Evolutionary conservation across 1,140 invertebrate genomes (phyloP).

Genomic region (Atopsyche davidsoni): DNA sequence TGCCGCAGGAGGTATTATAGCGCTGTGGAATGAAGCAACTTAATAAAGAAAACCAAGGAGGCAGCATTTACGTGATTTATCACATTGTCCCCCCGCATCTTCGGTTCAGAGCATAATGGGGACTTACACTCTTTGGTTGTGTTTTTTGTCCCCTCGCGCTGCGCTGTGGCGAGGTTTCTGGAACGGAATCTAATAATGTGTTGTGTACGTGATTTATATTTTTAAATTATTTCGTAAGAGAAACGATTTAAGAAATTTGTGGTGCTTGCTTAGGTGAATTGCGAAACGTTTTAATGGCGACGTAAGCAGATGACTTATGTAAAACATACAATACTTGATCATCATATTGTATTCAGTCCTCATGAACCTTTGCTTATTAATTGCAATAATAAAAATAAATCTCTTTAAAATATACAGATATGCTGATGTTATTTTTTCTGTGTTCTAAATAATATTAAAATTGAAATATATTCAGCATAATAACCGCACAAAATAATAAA

Average conservation of each 20-base stretch:
- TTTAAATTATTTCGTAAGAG: background rate
- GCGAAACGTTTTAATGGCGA: no score
- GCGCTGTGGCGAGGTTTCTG: background rate
- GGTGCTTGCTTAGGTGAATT: no score
- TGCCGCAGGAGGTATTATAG: conserved; percentile 12
- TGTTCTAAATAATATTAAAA: no score
- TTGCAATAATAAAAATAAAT: background rate
- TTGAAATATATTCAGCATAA: no score
- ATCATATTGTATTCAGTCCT: background rate
- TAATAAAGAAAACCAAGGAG: conserved; percentile 22
- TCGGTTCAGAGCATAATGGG: conserved; percentile 16
- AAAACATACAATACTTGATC: no score
- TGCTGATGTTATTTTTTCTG: no score
- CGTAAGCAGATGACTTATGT: no score
- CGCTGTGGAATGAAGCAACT: conserved; percentile 10
- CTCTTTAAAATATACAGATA: background rate
- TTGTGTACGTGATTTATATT: background rate
- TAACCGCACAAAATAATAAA: no score
- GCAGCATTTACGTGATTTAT: conserved; percentile 24
- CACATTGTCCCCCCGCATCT: conserved; percentile 19
- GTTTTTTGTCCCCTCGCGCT: conserved; percentile 1
- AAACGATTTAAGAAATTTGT: no score
- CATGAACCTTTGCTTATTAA: background rate
- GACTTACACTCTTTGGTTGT: conserved; percentile 8
- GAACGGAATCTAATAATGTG: background rate